Conservation (phyloP, 2,797 vertebrate genomes). For the Sarcoramphus papa region DNA sequence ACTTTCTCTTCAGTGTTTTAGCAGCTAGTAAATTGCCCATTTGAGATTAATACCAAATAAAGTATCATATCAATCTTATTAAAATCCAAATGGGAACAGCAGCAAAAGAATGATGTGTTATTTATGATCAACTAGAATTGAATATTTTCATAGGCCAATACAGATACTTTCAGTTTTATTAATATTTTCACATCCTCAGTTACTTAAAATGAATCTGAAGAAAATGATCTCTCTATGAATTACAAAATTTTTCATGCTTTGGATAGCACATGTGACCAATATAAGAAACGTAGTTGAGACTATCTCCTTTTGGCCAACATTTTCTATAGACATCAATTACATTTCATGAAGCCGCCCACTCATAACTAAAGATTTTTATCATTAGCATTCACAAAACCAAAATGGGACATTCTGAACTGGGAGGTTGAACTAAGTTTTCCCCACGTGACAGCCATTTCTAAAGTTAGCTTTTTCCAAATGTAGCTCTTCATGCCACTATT, state of each 20-base stretch:
- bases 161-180: not conserved
- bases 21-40: not conserved
- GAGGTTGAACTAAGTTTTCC: not conserved
- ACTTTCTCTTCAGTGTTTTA: not conserved
- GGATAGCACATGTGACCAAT: not conserved
- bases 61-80: not conserved
- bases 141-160: not conserved
- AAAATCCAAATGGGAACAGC: not conserved
- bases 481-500: not conserved
- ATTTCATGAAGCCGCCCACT: not conserved
- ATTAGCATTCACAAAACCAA: not conserved
- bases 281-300: not conserved
- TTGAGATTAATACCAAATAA: not conserved
- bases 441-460: not conserved
- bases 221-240: not conserved
- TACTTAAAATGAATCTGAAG: not conserved
- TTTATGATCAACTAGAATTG: not conserved
- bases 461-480: not conserved
- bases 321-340: not conserved
- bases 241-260: not conserved
- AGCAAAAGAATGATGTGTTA: not conserved
- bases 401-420: not conserved
- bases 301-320: not conserved
- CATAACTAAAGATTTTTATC: not conserved
- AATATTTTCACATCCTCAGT: not conserved